phyloP scores from a whole-genome alignment of 2,888 invertebrate species.

The Clivina fossor region DNA sequence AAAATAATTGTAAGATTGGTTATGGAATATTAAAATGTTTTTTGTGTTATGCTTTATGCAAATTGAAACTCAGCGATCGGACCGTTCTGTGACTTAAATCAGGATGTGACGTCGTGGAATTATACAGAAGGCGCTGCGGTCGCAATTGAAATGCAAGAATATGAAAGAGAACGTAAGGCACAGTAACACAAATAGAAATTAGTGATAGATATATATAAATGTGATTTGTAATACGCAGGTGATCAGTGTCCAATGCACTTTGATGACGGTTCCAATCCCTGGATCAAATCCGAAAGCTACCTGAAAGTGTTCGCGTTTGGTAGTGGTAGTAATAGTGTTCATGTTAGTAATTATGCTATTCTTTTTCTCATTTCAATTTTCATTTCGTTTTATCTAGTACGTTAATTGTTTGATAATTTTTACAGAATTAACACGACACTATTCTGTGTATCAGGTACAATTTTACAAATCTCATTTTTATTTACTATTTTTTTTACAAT shows the following conservation, averaged over 20 bases:
- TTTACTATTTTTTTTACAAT: constrained; percentile 9
- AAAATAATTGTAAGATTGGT: background rate
- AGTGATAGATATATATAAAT: no score
- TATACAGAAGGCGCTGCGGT: constrained; percentile 92
- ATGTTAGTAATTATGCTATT: constrained; percentile 19
- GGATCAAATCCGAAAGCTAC: constrained; percentile 70
- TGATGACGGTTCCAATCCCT: constrained; percentile 90
- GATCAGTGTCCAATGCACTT: constrained; percentile 98
- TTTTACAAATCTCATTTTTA: background rate
- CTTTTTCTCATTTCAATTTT: constrained; percentile 14
- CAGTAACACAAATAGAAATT: no score
- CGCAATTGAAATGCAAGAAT: constrained; percentile 86
- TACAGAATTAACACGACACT: no score
- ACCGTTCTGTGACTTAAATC: constrained; percentile 85
- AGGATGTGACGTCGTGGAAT: constrained; percentile 87
- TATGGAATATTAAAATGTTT: constrained; percentile 5
- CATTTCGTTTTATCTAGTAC: constrained; percentile 4
- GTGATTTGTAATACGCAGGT: constrained; percentile 53
- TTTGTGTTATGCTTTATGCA: background rate
- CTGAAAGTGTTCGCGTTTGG: constrained; percentile 72
- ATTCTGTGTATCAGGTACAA: constrained; percentile 7
- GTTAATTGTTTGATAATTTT: constrained; percentile 15
- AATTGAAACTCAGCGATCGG: constrained; percentile 83
- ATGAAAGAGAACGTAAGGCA: constrained; percentile 86
- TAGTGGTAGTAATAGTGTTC: constrained; percentile 2